Evolutionary conservation across 2,113 vertebrate genomes (phyloP).

Genomic region (Tretioscincus oriximinensis): DNA sequence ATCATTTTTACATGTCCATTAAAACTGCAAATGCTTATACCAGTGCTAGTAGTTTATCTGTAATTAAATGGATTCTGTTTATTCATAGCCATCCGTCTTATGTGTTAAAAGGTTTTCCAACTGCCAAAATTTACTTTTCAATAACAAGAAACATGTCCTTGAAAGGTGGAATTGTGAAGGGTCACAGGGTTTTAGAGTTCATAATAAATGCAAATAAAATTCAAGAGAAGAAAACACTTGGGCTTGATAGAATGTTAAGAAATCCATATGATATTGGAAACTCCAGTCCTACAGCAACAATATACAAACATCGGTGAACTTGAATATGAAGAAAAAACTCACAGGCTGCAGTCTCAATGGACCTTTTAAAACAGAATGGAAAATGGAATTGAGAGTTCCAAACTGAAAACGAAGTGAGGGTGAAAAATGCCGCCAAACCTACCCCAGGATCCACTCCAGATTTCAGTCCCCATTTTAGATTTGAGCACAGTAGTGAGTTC

Average conservation of each 20-base stretch:
- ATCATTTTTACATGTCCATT: too few relatives aligned
- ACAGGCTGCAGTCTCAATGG: too few relatives aligned
- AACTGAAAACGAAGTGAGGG: too few relatives aligned
- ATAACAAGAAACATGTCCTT: background rate
- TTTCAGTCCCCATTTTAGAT: too few relatives aligned
- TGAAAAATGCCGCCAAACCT: too few relatives aligned
- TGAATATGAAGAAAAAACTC: background rate
- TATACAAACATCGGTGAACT: background rate
- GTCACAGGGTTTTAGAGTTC: background rate
- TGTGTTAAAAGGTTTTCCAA: background rate
- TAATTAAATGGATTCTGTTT: background rate
- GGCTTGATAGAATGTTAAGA: constrained; percentile 22
- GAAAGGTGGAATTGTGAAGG: background rate
- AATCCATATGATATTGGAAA: background rate
- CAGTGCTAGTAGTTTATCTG: background rate
- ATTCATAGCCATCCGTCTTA: background rate
- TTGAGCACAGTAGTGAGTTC: too few relatives aligned
- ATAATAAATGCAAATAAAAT: background rate
- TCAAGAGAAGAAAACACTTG: background rate
- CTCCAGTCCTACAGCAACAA: background rate
- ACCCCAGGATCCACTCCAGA: too few relatives aligned
- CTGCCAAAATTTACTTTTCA: too few relatives aligned
- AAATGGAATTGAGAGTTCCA: too few relatives aligned
- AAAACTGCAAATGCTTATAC: too few relatives aligned
- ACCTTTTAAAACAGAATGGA: too few relatives aligned